Conservation (phyloP, 2,113 vertebrate genomes). For the Tamias sibiricus region DNA sequence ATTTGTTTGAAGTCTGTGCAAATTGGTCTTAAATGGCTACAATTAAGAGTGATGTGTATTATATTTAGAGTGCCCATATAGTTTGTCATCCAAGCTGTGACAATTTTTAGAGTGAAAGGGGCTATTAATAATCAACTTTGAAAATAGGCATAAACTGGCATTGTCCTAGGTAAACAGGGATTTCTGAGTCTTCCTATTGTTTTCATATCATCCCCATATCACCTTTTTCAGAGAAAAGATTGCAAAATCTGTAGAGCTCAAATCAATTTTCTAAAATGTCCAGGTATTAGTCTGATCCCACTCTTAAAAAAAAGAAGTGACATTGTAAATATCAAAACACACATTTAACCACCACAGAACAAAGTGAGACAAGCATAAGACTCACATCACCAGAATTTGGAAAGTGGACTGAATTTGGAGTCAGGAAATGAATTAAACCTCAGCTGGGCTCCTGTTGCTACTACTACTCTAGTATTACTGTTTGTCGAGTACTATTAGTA, state of each 20-base stretch:
- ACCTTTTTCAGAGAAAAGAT: conserved; percentile 2
- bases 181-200: neutral
- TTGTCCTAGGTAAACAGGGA: neutral
- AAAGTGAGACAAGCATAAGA: neutral
- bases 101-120: neutral
- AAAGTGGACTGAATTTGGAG: neutral
- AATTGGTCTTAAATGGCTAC: conserved; percentile 1
- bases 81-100: neutral
- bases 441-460: neutral
- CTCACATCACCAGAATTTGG: neutral
- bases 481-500: neutral
- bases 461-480: neutral
- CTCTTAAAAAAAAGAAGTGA: neutral
- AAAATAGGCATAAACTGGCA: neutral
- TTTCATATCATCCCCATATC: neutral
- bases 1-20: neutral
- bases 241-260: neutral
- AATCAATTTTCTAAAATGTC: neutral
- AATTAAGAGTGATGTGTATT: neutral
- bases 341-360: neutral
- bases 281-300: neutral
- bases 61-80: neutral
- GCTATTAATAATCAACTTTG: neutral
- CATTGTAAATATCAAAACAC: neutral
- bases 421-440: neutral